Percentiles rank a stretch among this genome's conserved stretches.
Evolutionary conservation across 2,113 vertebrate species (phyloP).

Genomic region (Tenrec ecaudatus): DNA sequence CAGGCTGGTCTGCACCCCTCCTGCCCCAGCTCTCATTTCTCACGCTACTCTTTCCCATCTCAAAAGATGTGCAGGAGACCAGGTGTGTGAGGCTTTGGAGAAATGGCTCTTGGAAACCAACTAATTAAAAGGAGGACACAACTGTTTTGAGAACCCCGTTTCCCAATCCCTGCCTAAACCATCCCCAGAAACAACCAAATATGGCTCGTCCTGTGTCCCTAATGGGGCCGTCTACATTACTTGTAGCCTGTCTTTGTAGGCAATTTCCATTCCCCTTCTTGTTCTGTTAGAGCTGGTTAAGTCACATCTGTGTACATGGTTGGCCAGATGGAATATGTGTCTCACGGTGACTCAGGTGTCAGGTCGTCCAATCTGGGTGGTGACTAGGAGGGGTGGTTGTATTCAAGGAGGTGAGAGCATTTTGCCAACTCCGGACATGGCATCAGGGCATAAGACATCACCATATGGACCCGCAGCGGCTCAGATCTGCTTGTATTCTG

Average conservation of each 20-base stretch:
- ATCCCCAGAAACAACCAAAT: neutral
- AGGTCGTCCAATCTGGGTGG: neutral
- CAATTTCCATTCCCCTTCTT: slow-evolving; percentile 1
- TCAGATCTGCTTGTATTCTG: too few relatives aligned
- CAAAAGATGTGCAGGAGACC: too few relatives aligned
- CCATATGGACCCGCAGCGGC: too few relatives aligned
- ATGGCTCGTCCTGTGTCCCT: neutral
- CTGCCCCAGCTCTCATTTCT: too few relatives aligned
- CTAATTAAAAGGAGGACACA: neutral
- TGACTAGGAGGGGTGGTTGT: neutral
- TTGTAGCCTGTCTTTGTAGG: neutral
- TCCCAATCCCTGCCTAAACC: neutral
- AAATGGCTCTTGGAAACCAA: too few relatives aligned
- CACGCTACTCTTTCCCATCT: too few relatives aligned
- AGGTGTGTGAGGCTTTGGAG: too few relatives aligned
- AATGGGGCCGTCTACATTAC: neutral
- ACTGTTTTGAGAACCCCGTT: neutral
- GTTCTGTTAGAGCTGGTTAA: neutral
- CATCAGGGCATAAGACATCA: neutral
- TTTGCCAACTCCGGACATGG: neutral
- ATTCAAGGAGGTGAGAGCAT: neutral
- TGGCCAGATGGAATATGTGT: neutral
- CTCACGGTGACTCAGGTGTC: neutral
- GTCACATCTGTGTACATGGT: slow-evolving; percentile 15
- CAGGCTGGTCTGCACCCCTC: too few relatives aligned